Evolutionary conservation across 1,140 invertebrate genomes (phyloP).

Genomic region (Drosophila hydei): DNA sequence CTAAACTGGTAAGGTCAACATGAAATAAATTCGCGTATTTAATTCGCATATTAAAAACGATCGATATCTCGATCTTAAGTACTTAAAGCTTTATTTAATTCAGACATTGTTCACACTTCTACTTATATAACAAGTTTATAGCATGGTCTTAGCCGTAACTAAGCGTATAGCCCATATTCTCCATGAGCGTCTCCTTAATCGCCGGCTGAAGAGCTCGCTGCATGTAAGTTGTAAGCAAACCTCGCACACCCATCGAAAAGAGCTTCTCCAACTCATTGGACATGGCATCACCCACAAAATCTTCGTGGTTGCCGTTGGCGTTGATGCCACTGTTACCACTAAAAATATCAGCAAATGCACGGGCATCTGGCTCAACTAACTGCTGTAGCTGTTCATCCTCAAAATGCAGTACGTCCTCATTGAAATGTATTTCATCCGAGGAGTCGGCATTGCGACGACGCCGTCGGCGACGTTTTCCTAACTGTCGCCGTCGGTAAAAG

Average conservation of each 20-base stretch:
- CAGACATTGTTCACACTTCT: conserved; percentile 20
- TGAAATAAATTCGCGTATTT: not conserved
- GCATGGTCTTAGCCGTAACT: conserved; percentile 87
- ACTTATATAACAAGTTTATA: conserved; percentile 35
- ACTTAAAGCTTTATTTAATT: conserved; percentile 73
- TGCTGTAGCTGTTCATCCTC: conserved; percentile 75
- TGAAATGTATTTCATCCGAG: conserved; percentile 79
- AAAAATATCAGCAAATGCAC: conserved; percentile 78
- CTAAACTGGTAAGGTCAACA: conserved; percentile 66
- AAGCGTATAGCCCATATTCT: conserved; percentile 93
- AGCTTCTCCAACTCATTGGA: conserved; percentile 92
- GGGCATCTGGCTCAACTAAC: conserved; percentile 73
- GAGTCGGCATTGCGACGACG: conserved; percentile 42
- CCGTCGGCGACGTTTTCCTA: conserved; percentile 51
- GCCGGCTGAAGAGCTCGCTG: conserved; percentile 92
- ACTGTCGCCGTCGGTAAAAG: conserved; percentile 64
- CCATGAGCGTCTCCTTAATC: conserved; percentile 92
- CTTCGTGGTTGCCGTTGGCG: conserved; percentile 37
- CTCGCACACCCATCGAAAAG: conserved; percentile 90
- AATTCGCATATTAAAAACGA: not conserved
- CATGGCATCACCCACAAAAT: conserved; percentile 86
- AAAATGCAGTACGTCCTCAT: conserved; percentile 77
- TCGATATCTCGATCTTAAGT: not conserved
- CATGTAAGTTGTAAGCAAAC: conserved; percentile 92
- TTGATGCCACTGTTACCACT: not conserved